A percentile compares a stretch with the other conserved stretches of the same genome.
Conservation (phyloP, 1,140 invertebrate genomes). For the Subanguina moxae region DNA sequence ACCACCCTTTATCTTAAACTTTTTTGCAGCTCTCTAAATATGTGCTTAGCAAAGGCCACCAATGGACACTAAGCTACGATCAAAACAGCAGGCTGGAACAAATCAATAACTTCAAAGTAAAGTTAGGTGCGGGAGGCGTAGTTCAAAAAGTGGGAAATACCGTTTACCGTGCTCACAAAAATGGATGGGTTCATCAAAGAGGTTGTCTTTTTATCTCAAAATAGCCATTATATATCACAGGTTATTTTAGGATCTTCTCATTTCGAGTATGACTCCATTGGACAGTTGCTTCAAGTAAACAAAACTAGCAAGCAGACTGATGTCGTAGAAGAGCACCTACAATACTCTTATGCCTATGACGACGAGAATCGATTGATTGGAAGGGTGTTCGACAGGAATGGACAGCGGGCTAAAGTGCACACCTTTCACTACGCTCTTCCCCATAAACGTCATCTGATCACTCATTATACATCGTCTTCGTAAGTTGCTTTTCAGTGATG, state of each 20-base stretch:
- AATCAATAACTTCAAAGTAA: neutral
- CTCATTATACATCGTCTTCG: neutral
- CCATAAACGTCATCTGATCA: neutral
- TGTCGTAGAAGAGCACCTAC: neutral
- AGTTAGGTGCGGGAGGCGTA: neutral
- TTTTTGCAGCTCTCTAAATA: neutral
- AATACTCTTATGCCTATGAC: neutral
- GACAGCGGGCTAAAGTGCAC: neutral
- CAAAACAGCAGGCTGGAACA: neutral
- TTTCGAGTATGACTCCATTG: neutral
- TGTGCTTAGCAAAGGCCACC: neutral
- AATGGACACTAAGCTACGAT: neutral
- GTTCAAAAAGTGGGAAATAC: neutral
- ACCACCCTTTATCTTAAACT: too few species aligned
- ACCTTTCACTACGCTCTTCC: neutral
- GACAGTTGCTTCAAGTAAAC: neutral
- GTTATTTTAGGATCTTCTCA: neutral
- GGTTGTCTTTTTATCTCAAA: too few species aligned
- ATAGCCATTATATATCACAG: too few species aligned
- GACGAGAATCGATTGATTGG: neutral
- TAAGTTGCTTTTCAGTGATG: too few species aligned
- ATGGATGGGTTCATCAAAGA: neutral
- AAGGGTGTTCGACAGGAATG: neutral
- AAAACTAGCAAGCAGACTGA: neutral
- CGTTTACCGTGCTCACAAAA: neutral